These are phyloP conservation scores for Porites lobata DNA, from an alignment of 92 coral and sea anemone genomes.

Conservation along the genomic window DNA sequence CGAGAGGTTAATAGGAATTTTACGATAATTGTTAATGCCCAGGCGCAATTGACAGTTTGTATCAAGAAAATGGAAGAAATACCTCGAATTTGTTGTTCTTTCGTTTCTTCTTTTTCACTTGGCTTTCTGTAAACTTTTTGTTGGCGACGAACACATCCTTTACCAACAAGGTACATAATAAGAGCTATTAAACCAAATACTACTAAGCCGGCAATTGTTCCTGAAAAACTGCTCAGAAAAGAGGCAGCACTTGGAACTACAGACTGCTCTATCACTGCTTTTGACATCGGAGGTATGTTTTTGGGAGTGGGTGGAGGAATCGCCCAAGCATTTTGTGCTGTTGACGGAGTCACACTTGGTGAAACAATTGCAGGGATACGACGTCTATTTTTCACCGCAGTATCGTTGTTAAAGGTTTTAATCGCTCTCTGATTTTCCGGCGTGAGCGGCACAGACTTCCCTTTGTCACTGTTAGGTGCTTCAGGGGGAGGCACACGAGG, in stretches of 20 bases:
- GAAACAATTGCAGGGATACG: neutral
- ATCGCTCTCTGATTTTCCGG: neutral
- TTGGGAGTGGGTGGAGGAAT: neutral
- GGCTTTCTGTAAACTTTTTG: neutral
- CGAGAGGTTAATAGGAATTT: no score
- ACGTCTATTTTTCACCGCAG: neutral
- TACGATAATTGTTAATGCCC: no score
- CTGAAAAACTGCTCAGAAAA: slow-evolving; percentile 5
- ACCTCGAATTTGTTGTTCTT: neutral
- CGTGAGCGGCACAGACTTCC: neutral
- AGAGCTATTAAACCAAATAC: slow-evolving; percentile 1
- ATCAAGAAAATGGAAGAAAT: no score
- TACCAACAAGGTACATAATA: neutral
- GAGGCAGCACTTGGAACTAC: neutral
- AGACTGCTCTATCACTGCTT: neutral
- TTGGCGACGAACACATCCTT: neutral
- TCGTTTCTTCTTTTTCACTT: neutral
- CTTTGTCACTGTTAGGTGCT: neutral
- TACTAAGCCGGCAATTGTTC: slow-evolving; percentile 10
- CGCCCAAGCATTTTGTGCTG: neutral
- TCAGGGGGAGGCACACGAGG: neutral
- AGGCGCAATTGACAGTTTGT: no score
- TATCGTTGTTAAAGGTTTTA: neutral
- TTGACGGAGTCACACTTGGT: neutral
- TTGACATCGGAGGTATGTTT: neutral